phyloP scores from a whole-genome alignment of 2,113 vertebrate species.

The Rhadina sibilatrix region DNA sequence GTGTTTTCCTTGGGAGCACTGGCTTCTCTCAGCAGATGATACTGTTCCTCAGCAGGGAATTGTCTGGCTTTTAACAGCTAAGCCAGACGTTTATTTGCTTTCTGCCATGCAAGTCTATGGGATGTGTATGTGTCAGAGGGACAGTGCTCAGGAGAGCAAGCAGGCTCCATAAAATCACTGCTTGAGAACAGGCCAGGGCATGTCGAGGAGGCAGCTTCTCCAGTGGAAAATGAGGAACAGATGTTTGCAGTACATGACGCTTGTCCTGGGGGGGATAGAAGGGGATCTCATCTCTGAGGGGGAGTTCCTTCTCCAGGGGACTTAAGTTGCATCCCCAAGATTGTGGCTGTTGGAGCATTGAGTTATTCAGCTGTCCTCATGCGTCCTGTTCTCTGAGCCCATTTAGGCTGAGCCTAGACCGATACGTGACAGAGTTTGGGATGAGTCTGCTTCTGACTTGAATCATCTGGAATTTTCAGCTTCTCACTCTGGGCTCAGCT shows the following conservation, averaged over 20 bases:
- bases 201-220: neutral
- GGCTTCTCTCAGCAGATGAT: neutral
- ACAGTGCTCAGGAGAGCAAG: neutral
- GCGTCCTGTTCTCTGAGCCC: neutral
- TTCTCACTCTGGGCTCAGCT: neutral
- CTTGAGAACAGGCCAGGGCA: neutral
- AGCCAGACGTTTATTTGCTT: neutral
- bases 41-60: neutral
- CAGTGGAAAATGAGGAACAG: neutral
- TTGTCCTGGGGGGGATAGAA: neutral
- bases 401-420: neutral
- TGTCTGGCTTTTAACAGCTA: slow-evolving; percentile 9
- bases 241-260: neutral
- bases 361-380: neutral
- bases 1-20: neutral
- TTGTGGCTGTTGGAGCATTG: neutral
- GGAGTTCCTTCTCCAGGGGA: neutral
- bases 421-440: neutral
- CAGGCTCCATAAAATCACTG: neutral
- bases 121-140: neutral
- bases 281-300: neutral
- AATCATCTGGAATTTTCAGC: neutral
- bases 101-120: neutral
- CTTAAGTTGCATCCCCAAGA: neutral
- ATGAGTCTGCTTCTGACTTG: neutral